These are phyloP conservation scores for Taphrorychus bicolor DNA, from an alignment of 2,888 invertebrate species.

Conservation along the genomic window DNA sequence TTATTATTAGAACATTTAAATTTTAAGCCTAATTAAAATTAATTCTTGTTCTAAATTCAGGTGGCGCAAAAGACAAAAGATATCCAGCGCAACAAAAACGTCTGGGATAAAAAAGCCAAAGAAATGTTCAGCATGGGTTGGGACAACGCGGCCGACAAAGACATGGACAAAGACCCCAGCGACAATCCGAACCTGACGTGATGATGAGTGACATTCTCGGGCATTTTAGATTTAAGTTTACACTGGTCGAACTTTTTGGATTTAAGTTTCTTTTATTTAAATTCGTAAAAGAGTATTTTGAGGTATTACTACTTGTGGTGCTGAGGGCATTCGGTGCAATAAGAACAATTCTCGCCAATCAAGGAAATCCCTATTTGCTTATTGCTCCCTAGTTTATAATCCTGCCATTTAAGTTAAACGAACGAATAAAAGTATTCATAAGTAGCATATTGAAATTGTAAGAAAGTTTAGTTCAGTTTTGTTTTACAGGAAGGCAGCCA, in stretches of 20 bases:
- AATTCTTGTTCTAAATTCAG: slow-evolving; percentile 48
- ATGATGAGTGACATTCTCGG: slow-evolving; percentile 23
- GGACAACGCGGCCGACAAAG: slow-evolving; percentile 50
- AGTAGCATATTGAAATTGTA: too few relatives aligned
- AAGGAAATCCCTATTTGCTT: not conserved
- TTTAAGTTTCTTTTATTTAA: not conserved
- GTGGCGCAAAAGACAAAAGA: slow-evolving; percentile 72
- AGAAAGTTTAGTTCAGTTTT: too few relatives aligned
- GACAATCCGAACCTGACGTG: slow-evolving; percentile 51
- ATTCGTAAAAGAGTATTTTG: not conserved
- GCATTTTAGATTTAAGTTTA: slow-evolving; percentile 24
- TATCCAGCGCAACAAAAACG: slow-evolving; percentile 55
- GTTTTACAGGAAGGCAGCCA: too few relatives aligned
- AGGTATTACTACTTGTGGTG: not conserved
- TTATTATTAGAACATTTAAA: not conserved
- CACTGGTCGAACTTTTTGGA: slow-evolving; percentile 16
- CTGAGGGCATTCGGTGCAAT: not conserved
- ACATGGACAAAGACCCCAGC: slow-evolving; percentile 55
- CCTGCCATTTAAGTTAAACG: not conserved
- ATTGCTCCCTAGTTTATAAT: not conserved
- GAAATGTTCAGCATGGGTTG: slow-evolving; percentile 56
- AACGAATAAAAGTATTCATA: too few relatives aligned
- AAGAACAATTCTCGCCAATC: not conserved
- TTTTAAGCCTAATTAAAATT: not conserved
- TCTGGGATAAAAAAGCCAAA: slow-evolving; percentile 59